phyloP scores from a whole-genome alignment of 2,888 invertebrate species.

The Synanthedon vespiformis region DNA sequence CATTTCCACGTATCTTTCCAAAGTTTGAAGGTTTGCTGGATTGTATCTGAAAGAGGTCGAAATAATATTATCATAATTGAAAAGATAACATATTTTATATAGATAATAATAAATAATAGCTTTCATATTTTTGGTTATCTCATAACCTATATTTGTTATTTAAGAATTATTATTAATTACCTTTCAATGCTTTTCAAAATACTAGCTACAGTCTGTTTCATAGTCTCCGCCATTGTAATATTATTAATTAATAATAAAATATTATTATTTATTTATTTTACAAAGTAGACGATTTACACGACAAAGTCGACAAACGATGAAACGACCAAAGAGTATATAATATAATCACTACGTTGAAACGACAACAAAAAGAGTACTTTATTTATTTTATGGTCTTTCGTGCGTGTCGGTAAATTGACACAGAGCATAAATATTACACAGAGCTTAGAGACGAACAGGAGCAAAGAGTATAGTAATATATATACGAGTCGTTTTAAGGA shows the following conservation, averaged over 20 bases:
- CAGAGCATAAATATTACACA: too few relatives aligned
- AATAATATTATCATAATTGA: constrained; percentile 1
- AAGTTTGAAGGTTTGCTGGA: constrained; percentile 90
- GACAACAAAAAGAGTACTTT: too few relatives aligned
- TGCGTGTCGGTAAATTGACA: too few relatives aligned
- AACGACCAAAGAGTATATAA: too few relatives aligned
- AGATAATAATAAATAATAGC: not conserved
- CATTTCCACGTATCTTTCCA: constrained; percentile 93
- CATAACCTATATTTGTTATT: not conserved
- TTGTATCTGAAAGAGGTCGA: constrained; percentile 80
- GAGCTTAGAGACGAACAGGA: too few relatives aligned
- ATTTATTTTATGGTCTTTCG: too few relatives aligned
- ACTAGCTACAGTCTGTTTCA: constrained; percentile 86
- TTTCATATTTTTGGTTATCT: not conserved
- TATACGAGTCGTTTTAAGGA: too few relatives aligned
- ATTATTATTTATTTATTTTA: too few relatives aligned
- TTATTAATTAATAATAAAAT: not conserved
- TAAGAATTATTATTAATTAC: constrained; percentile 52
- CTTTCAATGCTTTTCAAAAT: constrained; percentile 94
- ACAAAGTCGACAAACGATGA: too few relatives aligned
- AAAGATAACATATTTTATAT: not conserved
- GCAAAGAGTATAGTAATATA: too few relatives aligned
- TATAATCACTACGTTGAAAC: too few relatives aligned
- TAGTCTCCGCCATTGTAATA: constrained; percentile 79
- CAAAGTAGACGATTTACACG: too few relatives aligned